Evolutionary conservation across 2,797 vertebrate species (phyloP).

Genomic region (Cirrhinus mrigala): DNA sequence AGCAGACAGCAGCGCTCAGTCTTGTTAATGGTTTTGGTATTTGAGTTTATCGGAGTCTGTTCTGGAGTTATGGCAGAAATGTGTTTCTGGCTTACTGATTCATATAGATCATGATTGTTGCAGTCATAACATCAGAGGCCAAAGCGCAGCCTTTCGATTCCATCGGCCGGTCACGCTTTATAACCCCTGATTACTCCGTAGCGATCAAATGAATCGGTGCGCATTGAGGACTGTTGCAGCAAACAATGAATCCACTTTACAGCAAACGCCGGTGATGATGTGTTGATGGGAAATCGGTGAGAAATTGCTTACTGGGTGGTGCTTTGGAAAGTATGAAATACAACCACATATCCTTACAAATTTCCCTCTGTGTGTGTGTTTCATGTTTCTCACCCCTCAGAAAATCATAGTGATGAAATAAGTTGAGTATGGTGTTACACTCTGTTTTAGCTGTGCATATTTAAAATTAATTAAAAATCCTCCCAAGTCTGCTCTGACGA

Average conservation of each 20-base stretch:
- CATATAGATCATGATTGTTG: constrained; percentile 42
- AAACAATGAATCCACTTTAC: constrained; percentile 33
- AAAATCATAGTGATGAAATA: constrained; percentile 24
- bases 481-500: neutral
- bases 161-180: constrained; percentile 50
- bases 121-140: constrained; percentile 22
- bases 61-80: constrained; percentile 25
- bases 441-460: constrained; percentile 9
- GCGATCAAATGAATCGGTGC: constrained; percentile 29
- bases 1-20: constrained; percentile 21
- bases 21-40: constrained; percentile 44
- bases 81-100: constrained; percentile 41
- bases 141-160: neutral
- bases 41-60: constrained; percentile 34
- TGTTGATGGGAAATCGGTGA: constrained; percentile 39
- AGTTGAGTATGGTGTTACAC: neutral
- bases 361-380: too few relatives aligned
- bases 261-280: constrained; percentile 8
- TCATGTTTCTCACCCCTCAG: neutral
- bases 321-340: constrained; percentile 18
- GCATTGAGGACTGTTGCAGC: constrained; percentile 37
- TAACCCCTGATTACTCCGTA: constrained; percentile 31
- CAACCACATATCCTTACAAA: neutral
- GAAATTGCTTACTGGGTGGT: constrained; percentile 22
- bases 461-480: constrained; percentile 37